A percentile compares a stretch with the other conserved stretches of the same genome.
phyloP scores from a whole-genome alignment of 2,797 vertebrate species.

The Arremon brunneinucha region DNA sequence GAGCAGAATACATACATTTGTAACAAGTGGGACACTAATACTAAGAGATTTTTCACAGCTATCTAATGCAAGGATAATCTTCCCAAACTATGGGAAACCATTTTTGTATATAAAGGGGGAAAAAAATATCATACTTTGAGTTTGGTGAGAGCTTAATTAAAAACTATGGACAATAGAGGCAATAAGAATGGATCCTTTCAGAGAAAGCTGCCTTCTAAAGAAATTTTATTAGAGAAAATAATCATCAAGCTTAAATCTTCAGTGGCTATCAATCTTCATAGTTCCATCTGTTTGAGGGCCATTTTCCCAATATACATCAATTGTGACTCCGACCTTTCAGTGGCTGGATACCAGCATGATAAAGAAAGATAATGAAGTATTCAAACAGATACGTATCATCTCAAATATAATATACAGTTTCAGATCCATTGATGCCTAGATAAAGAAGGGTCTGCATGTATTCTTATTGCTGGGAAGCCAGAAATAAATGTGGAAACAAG shows the following conservation, averaged over 20 bases:
- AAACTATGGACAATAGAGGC: neutral
- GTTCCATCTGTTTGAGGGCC: neutral
- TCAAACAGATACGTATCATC: neutral
- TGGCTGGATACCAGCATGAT: neutral
- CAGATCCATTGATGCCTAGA: neutral
- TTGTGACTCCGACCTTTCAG: neutral
- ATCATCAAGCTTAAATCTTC: neutral
- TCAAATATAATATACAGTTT: neutral
- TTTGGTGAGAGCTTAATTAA: neutral
- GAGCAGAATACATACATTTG: neutral
- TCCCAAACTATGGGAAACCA: neutral
- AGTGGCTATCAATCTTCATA: neutral
- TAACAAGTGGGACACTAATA: neutral
- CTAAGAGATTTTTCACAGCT: neutral
- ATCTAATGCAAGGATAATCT: neutral
- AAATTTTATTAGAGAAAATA: neutral
- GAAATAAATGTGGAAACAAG: neutral
- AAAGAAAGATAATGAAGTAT: neutral
- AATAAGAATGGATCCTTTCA: neutral
- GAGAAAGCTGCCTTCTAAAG: neutral
- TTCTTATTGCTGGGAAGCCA: neutral
- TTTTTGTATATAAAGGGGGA: fast-evolving
- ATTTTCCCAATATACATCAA: neutral
- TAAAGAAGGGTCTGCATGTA: neutral
- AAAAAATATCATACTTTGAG: neutral